Percentiles rank a stretch among this genome's conserved stretches.
These are phyloP conservation scores for Corythaeola cristata DNA, from an alignment of 2,113 vertebrate genomes.

Conservation along the genomic window DNA sequence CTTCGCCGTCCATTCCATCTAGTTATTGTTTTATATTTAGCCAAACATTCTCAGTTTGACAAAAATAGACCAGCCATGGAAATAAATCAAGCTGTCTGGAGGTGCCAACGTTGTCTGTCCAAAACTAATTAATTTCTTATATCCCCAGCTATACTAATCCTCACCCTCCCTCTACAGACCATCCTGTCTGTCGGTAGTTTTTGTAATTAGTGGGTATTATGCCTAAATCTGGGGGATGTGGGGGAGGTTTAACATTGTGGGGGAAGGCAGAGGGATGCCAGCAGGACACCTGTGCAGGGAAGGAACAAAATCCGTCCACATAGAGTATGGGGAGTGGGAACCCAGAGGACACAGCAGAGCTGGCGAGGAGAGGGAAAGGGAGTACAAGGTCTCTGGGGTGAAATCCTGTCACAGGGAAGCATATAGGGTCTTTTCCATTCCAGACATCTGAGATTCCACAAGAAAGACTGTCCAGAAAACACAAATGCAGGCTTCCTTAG, in stretches of 20 bases:
- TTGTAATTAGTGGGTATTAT: neutral
- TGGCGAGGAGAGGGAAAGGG: neutral
- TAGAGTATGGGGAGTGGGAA: fast-evolving
- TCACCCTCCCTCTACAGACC: neutral
- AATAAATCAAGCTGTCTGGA: slow-evolving; percentile 50
- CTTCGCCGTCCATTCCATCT: neutral
- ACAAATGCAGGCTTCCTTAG: neutral
- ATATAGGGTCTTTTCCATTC: neutral
- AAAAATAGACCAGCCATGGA: slow-evolving; percentile 30
- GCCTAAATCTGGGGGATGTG: neutral
- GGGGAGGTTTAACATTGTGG: neutral
- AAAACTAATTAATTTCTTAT: slow-evolving; percentile 53
- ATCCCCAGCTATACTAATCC: neutral
- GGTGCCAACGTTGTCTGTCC: slow-evolving; percentile 42
- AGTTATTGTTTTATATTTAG: slow-evolving; percentile 12
- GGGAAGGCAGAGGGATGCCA: neutral
- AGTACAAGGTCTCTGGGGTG: fast-evolving
- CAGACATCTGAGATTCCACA: neutral
- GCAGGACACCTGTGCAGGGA: neutral
- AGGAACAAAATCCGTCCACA: neutral
- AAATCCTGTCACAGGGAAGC: neutral
- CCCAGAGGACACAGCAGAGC: neutral
- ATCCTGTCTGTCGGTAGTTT: neutral
- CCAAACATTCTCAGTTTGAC: neutral
- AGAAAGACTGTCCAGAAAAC: neutral